phyloP scores from a whole-genome alignment of 2,888 invertebrate genomes.

The Tanypteryx hageni region DNA sequence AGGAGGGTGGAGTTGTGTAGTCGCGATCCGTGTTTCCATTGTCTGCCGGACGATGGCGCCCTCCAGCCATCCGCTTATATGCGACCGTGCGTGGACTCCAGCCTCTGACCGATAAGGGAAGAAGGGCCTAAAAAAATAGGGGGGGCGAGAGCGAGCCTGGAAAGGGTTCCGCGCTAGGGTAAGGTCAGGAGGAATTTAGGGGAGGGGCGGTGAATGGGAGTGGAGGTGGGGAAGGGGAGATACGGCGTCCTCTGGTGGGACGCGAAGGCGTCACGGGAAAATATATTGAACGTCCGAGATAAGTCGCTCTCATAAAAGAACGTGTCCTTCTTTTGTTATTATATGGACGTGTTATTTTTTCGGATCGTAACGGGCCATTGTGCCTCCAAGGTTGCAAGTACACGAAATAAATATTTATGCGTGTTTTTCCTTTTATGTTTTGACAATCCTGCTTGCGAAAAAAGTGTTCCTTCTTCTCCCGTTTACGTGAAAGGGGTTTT shows the following conservation, averaged over 20 bases:
- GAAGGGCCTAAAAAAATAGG: not conserved
- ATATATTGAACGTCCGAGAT: slow-evolving; percentile 23
- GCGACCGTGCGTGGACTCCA: too few relatives aligned
- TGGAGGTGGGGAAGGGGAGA: not conserved
- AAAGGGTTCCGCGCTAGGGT: not conserved
- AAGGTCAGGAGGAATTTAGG: not conserved
- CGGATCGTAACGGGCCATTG: not conserved
- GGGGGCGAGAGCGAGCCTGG: not conserved
- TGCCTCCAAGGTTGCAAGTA: slow-evolving; percentile 13
- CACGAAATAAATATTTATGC: slow-evolving; percentile 21
- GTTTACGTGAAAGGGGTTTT: not conserved
- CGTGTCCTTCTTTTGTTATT: slow-evolving; percentile 1
- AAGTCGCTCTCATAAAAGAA: slow-evolving; percentile 19
- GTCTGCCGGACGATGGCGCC: not conserved
- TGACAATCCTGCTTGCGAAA: not conserved
- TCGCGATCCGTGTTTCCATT: slow-evolving; percentile 21
- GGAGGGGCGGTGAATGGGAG: not conserved
- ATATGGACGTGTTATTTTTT: not conserved
- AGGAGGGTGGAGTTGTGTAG: not conserved
- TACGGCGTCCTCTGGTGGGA: too few relatives aligned
- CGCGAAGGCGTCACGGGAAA: not conserved
- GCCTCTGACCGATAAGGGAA: not conserved
- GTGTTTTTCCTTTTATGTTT: not conserved
- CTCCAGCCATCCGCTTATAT: not conserved
- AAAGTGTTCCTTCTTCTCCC: not conserved